Evolutionary conservation across 2,113 vertebrate genomes (phyloP).

Genomic region (Chlorodrepanis virens): DNA sequence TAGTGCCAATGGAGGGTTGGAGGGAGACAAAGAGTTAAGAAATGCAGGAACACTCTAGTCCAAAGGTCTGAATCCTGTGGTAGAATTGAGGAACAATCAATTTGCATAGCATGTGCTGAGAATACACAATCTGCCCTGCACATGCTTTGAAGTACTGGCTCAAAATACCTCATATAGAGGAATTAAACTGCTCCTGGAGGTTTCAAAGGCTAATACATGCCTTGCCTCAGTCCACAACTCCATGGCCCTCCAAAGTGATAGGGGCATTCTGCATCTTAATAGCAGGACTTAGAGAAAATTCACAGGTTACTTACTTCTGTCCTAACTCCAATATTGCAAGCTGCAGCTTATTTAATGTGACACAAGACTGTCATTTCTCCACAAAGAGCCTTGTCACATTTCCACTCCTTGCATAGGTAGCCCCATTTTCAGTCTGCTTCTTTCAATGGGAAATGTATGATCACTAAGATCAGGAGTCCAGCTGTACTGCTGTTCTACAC

Average conservation of each 20-base stretch:
- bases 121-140: neutral
- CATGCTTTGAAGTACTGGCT: neutral
- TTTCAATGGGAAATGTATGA: neutral
- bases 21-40: neutral
- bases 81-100: neutral
- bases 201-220: neutral
- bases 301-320: neutral
- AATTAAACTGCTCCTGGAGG: neutral
- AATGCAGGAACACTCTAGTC: neutral
- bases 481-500: neutral
- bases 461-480: neutral
- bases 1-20: fast-evolving
- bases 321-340: neutral
- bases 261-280: neutral
- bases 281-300: conserved; percentile 11
- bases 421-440: neutral
- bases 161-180: neutral
- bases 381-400: neutral
- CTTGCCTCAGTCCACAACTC: neutral
- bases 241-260: neutral
- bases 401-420: neutral
- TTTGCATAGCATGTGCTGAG: neutral
- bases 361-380: neutral
- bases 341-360: neutral
- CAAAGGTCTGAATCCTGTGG: neutral